Percentiles rank a stretch among this genome's conserved stretches.
Evolutionary conservation across 2,797 vertebrate genomes (phyloP).

Genomic region (Cetoscarus ocellatus): DNA sequence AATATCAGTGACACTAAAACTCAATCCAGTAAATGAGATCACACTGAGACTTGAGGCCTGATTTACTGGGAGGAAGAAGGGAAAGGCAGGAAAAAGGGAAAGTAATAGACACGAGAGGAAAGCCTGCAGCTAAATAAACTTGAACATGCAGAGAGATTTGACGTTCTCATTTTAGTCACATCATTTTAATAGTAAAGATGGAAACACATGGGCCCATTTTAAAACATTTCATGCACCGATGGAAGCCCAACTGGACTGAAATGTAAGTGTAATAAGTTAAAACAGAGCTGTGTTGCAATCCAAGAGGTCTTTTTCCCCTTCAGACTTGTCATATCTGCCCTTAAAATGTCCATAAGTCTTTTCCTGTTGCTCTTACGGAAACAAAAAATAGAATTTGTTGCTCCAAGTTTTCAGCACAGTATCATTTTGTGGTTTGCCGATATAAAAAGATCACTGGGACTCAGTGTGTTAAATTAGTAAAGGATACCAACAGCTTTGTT

Average conservation of each 20-base stretch:
- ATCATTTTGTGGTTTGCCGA: slow-evolving; percentile 28
- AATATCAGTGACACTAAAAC: slow-evolving; percentile 67
- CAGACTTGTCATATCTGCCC: slow-evolving; percentile 41
- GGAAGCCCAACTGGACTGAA: slow-evolving; percentile 35
- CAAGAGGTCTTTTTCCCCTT: slow-evolving; percentile 13
- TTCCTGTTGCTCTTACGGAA: slow-evolving; percentile 31
- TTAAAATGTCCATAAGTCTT: slow-evolving; percentile 7
- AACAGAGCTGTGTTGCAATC: slow-evolving; percentile 44
- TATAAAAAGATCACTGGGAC: slow-evolving; percentile 18
- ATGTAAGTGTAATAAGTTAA: slow-evolving; percentile 52
- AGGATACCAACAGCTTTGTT: slow-evolving; percentile 49
- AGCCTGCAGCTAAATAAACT: slow-evolving; percentile 36
- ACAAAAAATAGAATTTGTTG: slow-evolving; percentile 12
- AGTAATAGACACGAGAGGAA: slow-evolving; percentile 35
- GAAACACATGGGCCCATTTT: slow-evolving; percentile 61
- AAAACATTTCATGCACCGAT: slow-evolving; percentile 47
- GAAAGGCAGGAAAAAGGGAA: slow-evolving; percentile 15
- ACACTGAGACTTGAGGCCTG: slow-evolving; percentile 43
- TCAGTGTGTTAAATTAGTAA: slow-evolving; percentile 49
- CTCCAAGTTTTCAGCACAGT: slow-evolving; percentile 22
- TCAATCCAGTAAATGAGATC: slow-evolving; percentile 71
- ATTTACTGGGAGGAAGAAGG: slow-evolving; percentile 37
- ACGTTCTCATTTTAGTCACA: slow-evolving; percentile 48
- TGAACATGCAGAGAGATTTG: slow-evolving; percentile 32
- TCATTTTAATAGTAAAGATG: slow-evolving; percentile 36